Conservation (phyloP, 1,140 invertebrate genomes). For the Gryon sp. region DNA sequence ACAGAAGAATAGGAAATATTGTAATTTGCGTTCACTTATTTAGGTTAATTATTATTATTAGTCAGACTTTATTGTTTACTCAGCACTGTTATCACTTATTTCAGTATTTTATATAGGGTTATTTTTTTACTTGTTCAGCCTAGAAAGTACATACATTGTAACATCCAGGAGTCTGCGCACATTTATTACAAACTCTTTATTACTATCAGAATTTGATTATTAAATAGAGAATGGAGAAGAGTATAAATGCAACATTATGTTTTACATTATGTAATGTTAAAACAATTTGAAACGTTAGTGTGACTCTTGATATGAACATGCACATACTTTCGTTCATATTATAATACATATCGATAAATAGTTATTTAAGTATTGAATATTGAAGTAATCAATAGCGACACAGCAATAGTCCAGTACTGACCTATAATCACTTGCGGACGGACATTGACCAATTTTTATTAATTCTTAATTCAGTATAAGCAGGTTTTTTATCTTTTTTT, state of each 20-base stretch:
- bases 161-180: too few relatives aligned
- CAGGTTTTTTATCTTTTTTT: slow-evolving; percentile 1
- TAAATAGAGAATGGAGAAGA: too few relatives aligned
- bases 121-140: too few relatives aligned
- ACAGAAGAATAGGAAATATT: slow-evolving; percentile 45
- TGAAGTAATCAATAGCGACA: slow-evolving; percentile 77
- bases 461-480: background rate
- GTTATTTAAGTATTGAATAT: slow-evolving; percentile 66
- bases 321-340: slow-evolving; percentile 21
- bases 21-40: slow-evolving; percentile 26
- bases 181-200: too few relatives aligned
- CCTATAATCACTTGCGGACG: slow-evolving; percentile 79
- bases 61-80: too few relatives aligned
- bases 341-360: slow-evolving; percentile 47
- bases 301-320: slow-evolving; percentile 4
- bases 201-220: too few relatives aligned
- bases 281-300: background rate
- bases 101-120: too few relatives aligned
- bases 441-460: slow-evolving; percentile 68
- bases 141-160: too few relatives aligned
- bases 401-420: slow-evolving; percentile 78
- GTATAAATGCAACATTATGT: too few relatives aligned
- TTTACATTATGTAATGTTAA: too few relatives aligned
- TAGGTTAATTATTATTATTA: too few relatives aligned
- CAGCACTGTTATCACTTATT: slow-evolving; percentile 31